Evolutionary conservation across 2,113 vertebrate species (phyloP).

Genomic region (Trematomus loennbergii): DNA sequence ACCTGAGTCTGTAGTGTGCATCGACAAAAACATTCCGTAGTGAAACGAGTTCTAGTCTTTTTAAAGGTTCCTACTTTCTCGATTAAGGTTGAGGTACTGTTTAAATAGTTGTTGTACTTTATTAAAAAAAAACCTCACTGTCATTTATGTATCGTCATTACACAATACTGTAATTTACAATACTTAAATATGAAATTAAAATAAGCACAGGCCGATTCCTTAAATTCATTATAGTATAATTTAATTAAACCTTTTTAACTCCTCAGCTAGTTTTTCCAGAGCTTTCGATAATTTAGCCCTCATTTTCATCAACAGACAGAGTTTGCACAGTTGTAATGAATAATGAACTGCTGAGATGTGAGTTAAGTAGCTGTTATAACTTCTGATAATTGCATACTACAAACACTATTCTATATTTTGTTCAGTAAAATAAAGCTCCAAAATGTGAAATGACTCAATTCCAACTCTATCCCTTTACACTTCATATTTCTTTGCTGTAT

Average conservation of each 20-base stretch:
- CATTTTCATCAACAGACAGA: not conserved
- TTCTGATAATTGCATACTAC: not conserved
- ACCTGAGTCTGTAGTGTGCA: not conserved
- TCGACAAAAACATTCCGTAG: constrained; percentile 50
- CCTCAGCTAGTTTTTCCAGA: not conserved
- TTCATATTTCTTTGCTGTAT: not conserved
- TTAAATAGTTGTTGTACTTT: too few species aligned
- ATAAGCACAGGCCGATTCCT: not conserved
- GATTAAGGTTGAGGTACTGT: not conserved
- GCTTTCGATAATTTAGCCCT: not conserved
- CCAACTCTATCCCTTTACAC: not conserved
- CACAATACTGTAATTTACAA: not conserved
- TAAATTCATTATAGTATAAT: not conserved
- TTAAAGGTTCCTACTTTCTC: constrained; percentile 24
- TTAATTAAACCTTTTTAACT: not conserved
- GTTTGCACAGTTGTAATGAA: not conserved
- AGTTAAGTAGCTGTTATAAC: not conserved
- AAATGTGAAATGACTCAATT: not conserved
- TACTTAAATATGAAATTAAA: not conserved
- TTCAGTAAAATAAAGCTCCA: not conserved
- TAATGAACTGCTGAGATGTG: not conserved
- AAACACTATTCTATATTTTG: not conserved
- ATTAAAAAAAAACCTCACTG: too few species aligned
- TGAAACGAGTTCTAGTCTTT: constrained; percentile 17
- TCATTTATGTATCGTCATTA: not conserved